A percentile compares a stretch with the other conserved stretches of the same genome.
Evolutionary conservation across 2,888 invertebrate genomes (phyloP).

Genomic region (Prosopocoilus inquinatus): DNA sequence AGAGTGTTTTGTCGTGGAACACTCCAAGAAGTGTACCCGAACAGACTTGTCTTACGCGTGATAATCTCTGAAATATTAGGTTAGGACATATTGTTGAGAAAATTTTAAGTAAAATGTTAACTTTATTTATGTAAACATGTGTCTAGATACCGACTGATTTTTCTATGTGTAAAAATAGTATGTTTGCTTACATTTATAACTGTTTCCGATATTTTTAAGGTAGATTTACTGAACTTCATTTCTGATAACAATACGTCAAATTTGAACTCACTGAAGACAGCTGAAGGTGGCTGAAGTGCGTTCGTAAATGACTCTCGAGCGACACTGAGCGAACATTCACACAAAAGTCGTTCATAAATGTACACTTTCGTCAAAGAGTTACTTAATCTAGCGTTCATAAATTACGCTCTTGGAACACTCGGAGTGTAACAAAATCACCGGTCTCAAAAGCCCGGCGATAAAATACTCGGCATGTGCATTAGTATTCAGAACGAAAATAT

Average conservation of each 20-base stretch:
- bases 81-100: conserved; percentile 14
- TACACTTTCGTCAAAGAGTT: too few relatives aligned
- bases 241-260: conserved; percentile 16
- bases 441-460: too few relatives aligned
- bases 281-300: too few relatives aligned
- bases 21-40: conserved; percentile 74
- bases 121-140: neutral
- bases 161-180: neutral
- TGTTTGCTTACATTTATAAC: conserved; percentile 64
- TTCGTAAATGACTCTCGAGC: too few relatives aligned
- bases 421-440: too few relatives aligned
- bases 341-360: too few relatives aligned
- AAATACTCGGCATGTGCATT: too few relatives aligned
- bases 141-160: too few relatives aligned
- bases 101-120: conserved; percentile 4
- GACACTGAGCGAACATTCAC: too few relatives aligned
- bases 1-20: conserved; percentile 68
- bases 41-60: conserved; percentile 60
- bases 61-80: conserved; percentile 60
- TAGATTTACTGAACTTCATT: conserved; percentile 48
- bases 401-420: too few relatives aligned
- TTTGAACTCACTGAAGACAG: conserved; percentile 16
- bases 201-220: conserved; percentile 69
- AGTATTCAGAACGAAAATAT: too few relatives aligned
- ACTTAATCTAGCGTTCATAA: too few relatives aligned